A percentile compares a stretch with the other conserved stretches of the same genome.
phyloP scores from a whole-genome alignment of 1,140 invertebrate species.

The Bombus impatiens region DNA sequence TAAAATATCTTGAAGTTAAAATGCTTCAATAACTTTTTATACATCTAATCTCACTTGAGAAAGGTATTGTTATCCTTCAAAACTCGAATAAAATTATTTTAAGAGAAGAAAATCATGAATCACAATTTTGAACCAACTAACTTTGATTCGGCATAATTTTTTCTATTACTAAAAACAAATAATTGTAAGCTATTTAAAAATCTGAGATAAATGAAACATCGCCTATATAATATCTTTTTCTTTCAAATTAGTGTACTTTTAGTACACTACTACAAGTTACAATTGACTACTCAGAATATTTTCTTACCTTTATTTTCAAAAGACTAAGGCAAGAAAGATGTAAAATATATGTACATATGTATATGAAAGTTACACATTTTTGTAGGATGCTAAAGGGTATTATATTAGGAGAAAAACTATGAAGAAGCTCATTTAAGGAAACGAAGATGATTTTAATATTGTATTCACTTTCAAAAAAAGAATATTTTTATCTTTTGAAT shows the following conservation, averaged over 20 bases:
- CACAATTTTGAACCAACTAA: no score
- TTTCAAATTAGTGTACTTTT: not conserved
- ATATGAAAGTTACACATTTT: not conserved
- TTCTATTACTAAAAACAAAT: no score
- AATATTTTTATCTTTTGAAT: not conserved
- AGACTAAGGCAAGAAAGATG: not conserved
- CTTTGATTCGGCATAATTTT: no score
- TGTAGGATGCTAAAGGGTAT: not conserved
- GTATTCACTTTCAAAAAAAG: not conserved
- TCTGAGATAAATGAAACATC: not conserved
- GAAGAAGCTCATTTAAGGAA: not conserved
- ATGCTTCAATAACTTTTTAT: no score
- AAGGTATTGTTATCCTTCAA: no score
- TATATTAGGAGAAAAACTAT: not conserved
- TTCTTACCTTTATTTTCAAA: no score
- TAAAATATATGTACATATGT: not conserved
- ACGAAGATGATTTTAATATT: slow-evolving; percentile 11
- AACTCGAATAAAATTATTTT: no score
- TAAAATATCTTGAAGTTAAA: no score
- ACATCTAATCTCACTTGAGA: no score
- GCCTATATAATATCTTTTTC: not conserved
- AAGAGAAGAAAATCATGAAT: no score
- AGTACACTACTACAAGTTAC: not conserved
- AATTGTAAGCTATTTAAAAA: no score
- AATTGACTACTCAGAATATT: not conserved